A percentile compares a stretch with the other conserved stretches of the same genome.
Conservation (phyloP, 2,113 vertebrate genomes). For the Cyprinus carpio region DNA sequence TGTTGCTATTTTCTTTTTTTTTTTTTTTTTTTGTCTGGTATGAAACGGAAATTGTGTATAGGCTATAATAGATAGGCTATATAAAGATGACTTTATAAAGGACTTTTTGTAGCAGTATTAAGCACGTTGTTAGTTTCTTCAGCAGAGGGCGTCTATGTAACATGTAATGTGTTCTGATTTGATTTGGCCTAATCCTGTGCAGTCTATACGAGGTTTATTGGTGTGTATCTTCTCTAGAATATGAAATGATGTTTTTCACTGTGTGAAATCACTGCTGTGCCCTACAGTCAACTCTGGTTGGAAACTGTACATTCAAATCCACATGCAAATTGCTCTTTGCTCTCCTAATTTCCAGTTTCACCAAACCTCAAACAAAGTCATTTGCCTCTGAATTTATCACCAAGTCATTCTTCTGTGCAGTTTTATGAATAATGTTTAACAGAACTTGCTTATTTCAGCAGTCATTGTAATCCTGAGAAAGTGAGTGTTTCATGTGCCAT, state of each 20-base stretch:
- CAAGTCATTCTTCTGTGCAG: neutral
- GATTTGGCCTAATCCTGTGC: too few relatives aligned
- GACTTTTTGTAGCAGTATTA: neutral
- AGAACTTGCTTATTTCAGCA: neutral
- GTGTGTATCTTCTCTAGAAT: neutral
- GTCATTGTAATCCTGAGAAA: neutral
- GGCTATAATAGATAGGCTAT: neutral
- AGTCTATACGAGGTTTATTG: neutral
- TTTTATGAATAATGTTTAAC: neutral
- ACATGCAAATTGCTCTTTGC: neutral
- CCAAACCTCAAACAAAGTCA: neutral
- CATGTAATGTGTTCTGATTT: neutral
- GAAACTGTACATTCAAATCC: neutral
- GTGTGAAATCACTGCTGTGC: neutral
- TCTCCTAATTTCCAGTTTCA: neutral
- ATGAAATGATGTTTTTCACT: neutral
- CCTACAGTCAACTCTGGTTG: neutral
- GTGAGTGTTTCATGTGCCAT: conserved; percentile 21
- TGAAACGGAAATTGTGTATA: neutral
- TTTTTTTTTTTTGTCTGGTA: neutral
- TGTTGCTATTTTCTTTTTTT: neutral
- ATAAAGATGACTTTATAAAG: neutral
- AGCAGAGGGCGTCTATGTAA: conserved; percentile 27
- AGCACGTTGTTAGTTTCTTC: conserved; percentile 9
- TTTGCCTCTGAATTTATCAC: neutral